phyloP scores from a whole-genome alignment of 2,113 vertebrate genomes.

The Microcebus griseorufus region DNA sequence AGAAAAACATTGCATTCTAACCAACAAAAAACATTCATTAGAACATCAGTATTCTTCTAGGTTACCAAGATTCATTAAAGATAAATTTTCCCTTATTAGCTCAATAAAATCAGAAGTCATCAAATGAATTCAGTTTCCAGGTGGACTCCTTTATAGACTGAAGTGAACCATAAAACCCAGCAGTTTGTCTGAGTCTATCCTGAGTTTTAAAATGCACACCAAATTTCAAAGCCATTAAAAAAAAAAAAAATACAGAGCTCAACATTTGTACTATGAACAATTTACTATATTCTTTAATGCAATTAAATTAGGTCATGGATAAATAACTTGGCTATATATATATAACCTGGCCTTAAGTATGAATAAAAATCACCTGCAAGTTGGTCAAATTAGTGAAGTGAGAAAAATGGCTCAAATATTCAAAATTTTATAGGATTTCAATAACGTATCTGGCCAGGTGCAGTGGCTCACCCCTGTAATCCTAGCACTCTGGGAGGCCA shows the following conservation, averaged over 20 bases:
- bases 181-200: background rate
- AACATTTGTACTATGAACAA: background rate
- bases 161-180: background rate
- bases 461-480: no score
- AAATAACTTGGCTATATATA: background rate
- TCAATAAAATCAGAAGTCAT: slow-evolving; percentile 18
- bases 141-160: background rate
- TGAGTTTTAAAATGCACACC: background rate
- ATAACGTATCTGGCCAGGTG: background rate
- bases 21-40: background rate
- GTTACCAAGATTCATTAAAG: background rate
- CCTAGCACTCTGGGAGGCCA: no score
- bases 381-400: background rate
- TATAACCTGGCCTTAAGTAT: background rate
- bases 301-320: background rate
- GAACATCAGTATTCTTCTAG: background rate
- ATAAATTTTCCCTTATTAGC: background rate
- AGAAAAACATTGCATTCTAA: slow-evolving; percentile 18
- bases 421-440: slow-evolving; percentile 24
- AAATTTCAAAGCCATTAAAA: slow-evolving; percentile 20
- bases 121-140: slow-evolving; percentile 15
- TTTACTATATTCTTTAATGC: slow-evolving; percentile 24
- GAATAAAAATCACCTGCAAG: background rate
- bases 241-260: background rate
- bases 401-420: slow-evolving; percentile 17